Evolutionary conservation across 1,140 invertebrate species (phyloP).

Genomic region (Drosophila biarmipes): DNA sequence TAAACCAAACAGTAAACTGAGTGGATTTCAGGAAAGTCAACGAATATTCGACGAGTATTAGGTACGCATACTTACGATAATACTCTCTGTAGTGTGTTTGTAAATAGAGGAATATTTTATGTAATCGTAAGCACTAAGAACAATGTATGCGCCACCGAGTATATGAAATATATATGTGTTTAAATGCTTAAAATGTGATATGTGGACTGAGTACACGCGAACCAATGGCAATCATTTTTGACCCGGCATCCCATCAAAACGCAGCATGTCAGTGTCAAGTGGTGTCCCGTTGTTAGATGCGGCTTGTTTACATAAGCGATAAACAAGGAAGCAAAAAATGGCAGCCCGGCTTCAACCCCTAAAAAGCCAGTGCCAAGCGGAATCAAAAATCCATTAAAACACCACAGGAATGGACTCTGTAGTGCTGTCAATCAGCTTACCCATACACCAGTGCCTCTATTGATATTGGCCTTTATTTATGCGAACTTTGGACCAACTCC

Average conservation of each 20-base stretch:
- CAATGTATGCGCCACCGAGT: constrained; percentile 68
- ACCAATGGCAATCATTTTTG: constrained; percentile 8
- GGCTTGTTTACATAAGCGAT: constrained; percentile 82
- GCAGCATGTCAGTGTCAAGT: constrained; percentile 71
- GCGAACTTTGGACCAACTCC: constrained; percentile 65
- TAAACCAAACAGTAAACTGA: constrained; percentile 12
- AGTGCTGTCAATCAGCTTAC: constrained; percentile 74
- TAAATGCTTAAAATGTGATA: constrained; percentile 33
- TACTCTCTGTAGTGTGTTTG: constrained; percentile 30
- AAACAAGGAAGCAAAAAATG: constrained; percentile 55
- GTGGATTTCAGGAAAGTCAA: constrained; percentile 26
- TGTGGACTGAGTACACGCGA: background rate
- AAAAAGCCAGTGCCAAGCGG: constrained; percentile 19
- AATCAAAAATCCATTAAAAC: constrained; percentile 84
- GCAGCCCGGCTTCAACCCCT: constrained; percentile 45
- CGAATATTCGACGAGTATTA: constrained; percentile 29
- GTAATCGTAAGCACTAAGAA: constrained; percentile 38
- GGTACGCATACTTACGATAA: constrained; percentile 2
- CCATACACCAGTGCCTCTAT: constrained; percentile 56
- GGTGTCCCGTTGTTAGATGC: constrained; percentile 57
- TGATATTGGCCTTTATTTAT: constrained; percentile 79
- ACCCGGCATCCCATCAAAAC: constrained; percentile 4
- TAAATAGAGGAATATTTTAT: constrained; percentile 40
- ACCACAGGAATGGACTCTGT: constrained; percentile 56
- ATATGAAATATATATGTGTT: constrained; percentile 61